Base-by-base conservation (phyloP, 1,140 invertebrate species). In the Danaus plexippus region DNA sequence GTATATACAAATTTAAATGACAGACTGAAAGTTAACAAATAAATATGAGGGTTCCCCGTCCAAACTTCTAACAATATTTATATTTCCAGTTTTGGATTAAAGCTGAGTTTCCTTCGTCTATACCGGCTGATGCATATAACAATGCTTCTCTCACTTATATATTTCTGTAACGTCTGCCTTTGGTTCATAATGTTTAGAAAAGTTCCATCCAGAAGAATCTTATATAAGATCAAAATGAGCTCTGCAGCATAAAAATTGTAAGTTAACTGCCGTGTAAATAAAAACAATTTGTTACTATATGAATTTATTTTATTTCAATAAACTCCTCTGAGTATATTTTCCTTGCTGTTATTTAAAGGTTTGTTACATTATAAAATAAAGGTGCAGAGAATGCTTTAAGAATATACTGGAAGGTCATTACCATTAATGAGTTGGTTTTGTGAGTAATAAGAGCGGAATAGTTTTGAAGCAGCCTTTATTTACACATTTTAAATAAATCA, bases 101-200 rank as follows among this genome's bases (percentile, higher is more conserved):
- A 85, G 65, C 52, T 74, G 45, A 78, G 75, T 63, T 87, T 87
- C 53, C 70, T 77, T 11, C 75, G 81, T 18, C 63, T 85, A n/a
- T 82, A 76, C 58, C 70, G 72, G 11, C 54, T 85, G 54, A 78
- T 79, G 75, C 80, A 87, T 64, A 66, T 87, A n/a, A 77, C 80
- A 47, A 85, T 87, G 71, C 61, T 85, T 13, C 62, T 87, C 15
- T 70, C 73, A 42, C 61, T 87, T 41, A 67, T 80, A 11, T 82
- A 83, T 57, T 86, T 85, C 67, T 85, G 77, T 66, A 87, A 87
- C 57, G 68, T 82, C 9, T 79, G 75, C 53, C 65, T 85, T 11
- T 87, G 80, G 83, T 87, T 77, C 62, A 67, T 82, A 58, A 84
- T 82, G 74, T 70, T 68, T 46, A 83, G 77, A 59, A 79, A 75